phyloP scores from a whole-genome alignment of 1,140 invertebrate genomes.

The Teleogryllus occipitalis region DNA sequence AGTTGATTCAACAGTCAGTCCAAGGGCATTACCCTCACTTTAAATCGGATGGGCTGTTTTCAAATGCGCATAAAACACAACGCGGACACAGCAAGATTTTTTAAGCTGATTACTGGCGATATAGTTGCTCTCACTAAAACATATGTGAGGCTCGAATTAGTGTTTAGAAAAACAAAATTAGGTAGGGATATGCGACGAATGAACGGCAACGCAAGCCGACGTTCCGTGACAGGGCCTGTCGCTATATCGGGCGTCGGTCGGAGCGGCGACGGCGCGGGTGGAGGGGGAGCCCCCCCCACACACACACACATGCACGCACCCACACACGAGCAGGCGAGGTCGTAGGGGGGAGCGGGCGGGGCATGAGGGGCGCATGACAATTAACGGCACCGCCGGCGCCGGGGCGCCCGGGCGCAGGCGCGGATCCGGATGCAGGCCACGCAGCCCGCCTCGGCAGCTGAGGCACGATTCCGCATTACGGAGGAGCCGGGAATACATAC shows the following conservation, averaged over 20 bases:
- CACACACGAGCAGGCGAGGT: no score
- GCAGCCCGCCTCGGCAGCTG: no score
- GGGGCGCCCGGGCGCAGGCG: no score
- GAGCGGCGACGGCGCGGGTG: background rate
- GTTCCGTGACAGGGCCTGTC: background rate
- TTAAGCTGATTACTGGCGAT: background rate
- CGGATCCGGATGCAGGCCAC: no score
- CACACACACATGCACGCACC: no score
- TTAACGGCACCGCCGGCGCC: no score
- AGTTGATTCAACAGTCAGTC: conserved; percentile 4
- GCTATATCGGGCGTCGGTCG: background rate
- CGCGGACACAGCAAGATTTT: background rate
- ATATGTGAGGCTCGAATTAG: background rate
- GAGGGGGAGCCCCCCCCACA: no score
- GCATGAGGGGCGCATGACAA: no score
- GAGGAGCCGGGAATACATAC: no score
- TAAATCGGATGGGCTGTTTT: background rate
- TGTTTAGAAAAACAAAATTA: background rate
- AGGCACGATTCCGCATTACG: no score
- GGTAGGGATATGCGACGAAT: background rate
- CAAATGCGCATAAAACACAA: background rate
- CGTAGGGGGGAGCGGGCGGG: no score
- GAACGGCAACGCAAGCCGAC: background rate
- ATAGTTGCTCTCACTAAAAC: background rate
- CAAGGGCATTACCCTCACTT: background rate